Evolutionary conservation across 2,888 invertebrate genomes (phyloP).

Genomic region (Trissonchulus sp.): DNA sequence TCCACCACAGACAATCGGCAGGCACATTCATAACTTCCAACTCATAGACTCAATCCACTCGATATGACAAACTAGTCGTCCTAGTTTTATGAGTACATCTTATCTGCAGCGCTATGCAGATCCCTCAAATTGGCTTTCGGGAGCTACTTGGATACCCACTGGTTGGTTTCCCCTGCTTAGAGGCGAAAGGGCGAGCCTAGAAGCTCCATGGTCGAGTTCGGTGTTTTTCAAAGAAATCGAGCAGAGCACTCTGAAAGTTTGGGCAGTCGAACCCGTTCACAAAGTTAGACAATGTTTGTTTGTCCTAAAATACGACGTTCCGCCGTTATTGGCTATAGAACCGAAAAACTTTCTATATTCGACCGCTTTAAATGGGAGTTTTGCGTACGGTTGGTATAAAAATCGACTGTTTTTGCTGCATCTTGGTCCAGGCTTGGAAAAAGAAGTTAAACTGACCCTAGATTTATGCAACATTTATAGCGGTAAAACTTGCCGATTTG

Average conservation of each 20-base stretch:
- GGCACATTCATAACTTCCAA: too few species aligned
- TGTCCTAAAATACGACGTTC: neutral
- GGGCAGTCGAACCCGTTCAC: neutral
- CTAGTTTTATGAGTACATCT: too few species aligned
- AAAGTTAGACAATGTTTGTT: neutral
- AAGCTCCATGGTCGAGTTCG: neutral
- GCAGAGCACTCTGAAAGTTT: neutral
- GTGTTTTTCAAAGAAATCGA: neutral
- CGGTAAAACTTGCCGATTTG: neutral
- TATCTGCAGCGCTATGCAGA: neutral
- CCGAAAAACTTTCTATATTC: too few species aligned
- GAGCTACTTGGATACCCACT: neutral
- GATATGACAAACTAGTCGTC: too few species aligned
- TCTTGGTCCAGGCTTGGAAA: neutral
- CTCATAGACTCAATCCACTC: too few species aligned
- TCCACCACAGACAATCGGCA: too few species aligned
- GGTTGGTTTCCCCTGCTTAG: neutral
- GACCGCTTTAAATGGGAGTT: neutral
- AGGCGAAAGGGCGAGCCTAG: neutral
- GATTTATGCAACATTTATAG: neutral
- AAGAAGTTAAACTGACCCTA: neutral
- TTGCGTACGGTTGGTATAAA: neutral
- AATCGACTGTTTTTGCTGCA: neutral
- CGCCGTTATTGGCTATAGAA: too few species aligned
- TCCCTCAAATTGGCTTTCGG: neutral